Conservation (phyloP, 2,888 invertebrate genomes). For the Epistrophe eligans region DNA sequence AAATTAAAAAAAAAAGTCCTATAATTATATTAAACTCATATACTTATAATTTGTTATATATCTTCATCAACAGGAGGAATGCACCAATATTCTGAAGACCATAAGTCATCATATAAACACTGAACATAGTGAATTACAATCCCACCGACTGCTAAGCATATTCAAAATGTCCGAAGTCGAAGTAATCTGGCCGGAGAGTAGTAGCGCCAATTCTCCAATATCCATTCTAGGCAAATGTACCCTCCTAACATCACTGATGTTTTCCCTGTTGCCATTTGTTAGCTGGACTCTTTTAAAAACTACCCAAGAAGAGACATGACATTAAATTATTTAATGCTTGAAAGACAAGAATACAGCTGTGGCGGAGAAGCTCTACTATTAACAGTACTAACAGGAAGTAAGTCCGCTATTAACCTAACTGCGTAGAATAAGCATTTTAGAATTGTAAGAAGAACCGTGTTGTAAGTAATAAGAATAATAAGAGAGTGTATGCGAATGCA, state of each 20-base stretch:
- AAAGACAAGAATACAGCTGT: slow-evolving; percentile 3
- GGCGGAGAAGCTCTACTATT: not conserved
- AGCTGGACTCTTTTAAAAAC: slow-evolving; percentile 69
- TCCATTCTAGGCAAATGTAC: slow-evolving; percentile 60
- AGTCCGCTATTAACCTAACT: slow-evolving; percentile 65
- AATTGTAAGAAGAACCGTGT: slow-evolving; percentile 38
- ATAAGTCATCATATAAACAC: slow-evolving; percentile 94
- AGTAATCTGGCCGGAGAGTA: slow-evolving; percentile 89
- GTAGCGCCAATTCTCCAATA: slow-evolving; percentile 78
- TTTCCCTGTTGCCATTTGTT: slow-evolving; percentile 68
- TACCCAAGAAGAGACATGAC: slow-evolving; percentile 63
- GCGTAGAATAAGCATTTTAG: slow-evolving; percentile 70
- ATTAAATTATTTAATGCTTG: slow-evolving; percentile 47
- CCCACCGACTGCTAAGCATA: slow-evolving; percentile 93
- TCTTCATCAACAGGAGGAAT: slow-evolving; percentile 87
- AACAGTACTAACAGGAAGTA: slow-evolving; percentile 49
- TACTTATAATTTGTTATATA: not conserved
- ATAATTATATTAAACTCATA: not conserved
- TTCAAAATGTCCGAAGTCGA: slow-evolving; percentile 97
- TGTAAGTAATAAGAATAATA: slow-evolving; percentile 47
- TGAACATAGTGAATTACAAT: slow-evolving; percentile 92
- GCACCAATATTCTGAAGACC: slow-evolving; percentile 91
- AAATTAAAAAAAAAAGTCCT: no score
- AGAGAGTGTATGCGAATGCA: slow-evolving; percentile 43
- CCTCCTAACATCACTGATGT: slow-evolving; percentile 63